phyloP scores from a whole-genome alignment of 2,113 vertebrate genomes.

The Pheucticus melanocephalus region DNA sequence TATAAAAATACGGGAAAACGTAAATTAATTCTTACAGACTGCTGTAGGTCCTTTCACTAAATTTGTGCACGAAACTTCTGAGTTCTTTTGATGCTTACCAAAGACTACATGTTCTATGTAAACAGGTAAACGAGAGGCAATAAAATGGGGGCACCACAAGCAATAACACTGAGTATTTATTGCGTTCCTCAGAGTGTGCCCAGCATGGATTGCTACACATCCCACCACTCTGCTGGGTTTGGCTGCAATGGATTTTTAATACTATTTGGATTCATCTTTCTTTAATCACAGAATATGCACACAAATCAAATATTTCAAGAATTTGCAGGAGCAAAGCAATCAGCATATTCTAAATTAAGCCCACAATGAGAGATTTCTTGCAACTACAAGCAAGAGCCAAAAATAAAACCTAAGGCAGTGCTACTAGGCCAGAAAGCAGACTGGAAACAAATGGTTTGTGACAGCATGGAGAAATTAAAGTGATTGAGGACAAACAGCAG shows the following conservation, averaged over 20 bases:
- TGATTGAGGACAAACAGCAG: conserved; percentile 59
- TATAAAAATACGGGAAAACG: not conserved
- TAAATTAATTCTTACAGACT: not conserved
- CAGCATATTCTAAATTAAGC: conserved; percentile 48
- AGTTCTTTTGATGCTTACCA: not conserved
- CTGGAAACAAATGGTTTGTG: conserved; percentile 55
- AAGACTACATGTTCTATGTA: not conserved
- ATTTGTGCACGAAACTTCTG: not conserved
- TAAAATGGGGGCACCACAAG: not conserved
- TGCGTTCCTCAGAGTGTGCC: not conserved
- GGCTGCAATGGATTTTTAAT: not conserved
- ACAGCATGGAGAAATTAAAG: conserved; percentile 67
- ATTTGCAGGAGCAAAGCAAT: conserved; percentile 41
- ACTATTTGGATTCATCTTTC: not conserved
- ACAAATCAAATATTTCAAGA: conserved; percentile 8
- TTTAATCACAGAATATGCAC: not conserved
- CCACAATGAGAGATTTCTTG: conserved; percentile 39
- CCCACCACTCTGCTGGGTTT: not conserved
- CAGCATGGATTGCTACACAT: not conserved
- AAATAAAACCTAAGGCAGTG: conserved; percentile 32
- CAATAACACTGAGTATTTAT: accelerated
- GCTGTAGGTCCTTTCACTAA: not conserved
- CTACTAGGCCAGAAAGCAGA: conserved; percentile 65
- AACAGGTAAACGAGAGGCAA: not conserved
- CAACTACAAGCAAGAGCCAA: conserved; percentile 47